Conservation (phyloP, 2,797 vertebrate genomes). For the Phataginus tetradactyla region DNA sequence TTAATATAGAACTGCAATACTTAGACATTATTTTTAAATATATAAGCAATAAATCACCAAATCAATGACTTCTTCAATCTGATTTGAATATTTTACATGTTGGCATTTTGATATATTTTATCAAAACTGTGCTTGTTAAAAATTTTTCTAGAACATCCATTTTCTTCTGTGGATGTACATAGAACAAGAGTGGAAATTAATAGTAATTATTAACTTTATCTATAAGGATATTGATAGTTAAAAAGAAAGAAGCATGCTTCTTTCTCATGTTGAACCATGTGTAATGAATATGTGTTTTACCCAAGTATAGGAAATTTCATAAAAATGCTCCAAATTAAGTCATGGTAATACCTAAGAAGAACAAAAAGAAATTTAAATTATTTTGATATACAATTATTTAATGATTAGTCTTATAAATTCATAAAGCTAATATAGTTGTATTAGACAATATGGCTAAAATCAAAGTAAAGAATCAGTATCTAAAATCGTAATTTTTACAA, state of each 20-base stretch:
- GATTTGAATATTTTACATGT: conserved; percentile 46
- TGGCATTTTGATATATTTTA: conserved; percentile 43
- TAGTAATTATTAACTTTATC: conserved; percentile 27
- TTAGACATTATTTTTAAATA: conserved; percentile 47
- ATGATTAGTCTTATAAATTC: conserved; percentile 12
- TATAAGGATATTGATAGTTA: background rate
- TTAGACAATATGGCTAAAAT: conserved; percentile 12
- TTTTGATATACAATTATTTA: conserved; percentile 30
- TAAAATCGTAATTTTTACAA: conserved; percentile 20
- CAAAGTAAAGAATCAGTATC: conserved; percentile 12
- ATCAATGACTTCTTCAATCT: conserved; percentile 50
- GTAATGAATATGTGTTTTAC: conserved; percentile 43
- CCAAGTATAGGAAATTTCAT: conserved; percentile 58
- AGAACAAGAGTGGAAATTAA: conserved; percentile 45
- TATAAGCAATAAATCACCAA: conserved; percentile 55
- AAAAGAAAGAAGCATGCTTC: background rate
- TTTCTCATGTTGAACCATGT: conserved; percentile 14
- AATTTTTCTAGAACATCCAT: conserved; percentile 41
- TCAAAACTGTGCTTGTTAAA: conserved; percentile 44
- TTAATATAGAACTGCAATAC: conserved; percentile 40
- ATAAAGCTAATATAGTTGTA: background rate
- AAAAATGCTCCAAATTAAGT: conserved; percentile 55
- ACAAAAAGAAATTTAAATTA: conserved; percentile 42
- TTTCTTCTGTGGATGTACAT: conserved; percentile 46
- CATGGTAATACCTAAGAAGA: background rate